Percentiles rank a stretch among this genome's conserved stretches.
phyloP scores from a whole-genome alignment of 1,140 invertebrate species.

The Conopomorpha cramerella region DNA sequence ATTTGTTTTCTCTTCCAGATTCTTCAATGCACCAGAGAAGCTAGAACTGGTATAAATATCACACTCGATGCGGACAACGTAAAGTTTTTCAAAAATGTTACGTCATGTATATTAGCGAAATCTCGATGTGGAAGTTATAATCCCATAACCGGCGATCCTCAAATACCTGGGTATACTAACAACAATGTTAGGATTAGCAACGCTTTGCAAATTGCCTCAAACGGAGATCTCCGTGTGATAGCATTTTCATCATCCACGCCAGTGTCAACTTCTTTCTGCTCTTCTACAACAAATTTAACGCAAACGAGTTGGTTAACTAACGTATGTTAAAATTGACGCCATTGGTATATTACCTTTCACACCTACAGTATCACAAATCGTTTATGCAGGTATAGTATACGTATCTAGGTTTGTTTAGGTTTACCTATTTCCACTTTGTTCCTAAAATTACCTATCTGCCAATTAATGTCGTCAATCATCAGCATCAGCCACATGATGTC shows the following conservation, averaged over 20 bases:
- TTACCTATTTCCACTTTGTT: too few relatives aligned
- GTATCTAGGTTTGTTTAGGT: too few relatives aligned
- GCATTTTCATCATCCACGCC: slow-evolving; percentile 45
- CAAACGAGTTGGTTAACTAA: slow-evolving; percentile 45
- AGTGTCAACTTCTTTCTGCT: slow-evolving; percentile 38
- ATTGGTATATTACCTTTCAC: too few relatives aligned
- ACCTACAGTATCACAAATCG: too few relatives aligned
- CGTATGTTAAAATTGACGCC: slow-evolving; percentile 42
- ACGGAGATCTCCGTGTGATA: slow-evolving; percentile 55
- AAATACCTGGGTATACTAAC: slow-evolving; percentile 45
- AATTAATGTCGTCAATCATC: too few relatives aligned
- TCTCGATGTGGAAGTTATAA: slow-evolving; percentile 59
- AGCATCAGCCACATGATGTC: too few relatives aligned
- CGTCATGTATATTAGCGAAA: slow-evolving; percentile 61
- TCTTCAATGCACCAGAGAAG: slow-evolving; percentile 54
- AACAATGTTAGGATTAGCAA: slow-evolving; percentile 39
- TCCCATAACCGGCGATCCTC: slow-evolving; percentile 63
- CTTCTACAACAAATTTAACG: slow-evolving; percentile 33
- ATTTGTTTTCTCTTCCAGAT: slow-evolving; percentile 33
- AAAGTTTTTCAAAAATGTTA: slow-evolving; percentile 60
- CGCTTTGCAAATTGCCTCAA: slow-evolving; percentile 56
- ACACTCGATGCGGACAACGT: slow-evolving; percentile 54
- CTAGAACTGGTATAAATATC: slow-evolving; percentile 47
- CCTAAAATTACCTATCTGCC: too few relatives aligned
- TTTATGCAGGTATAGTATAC: too few relatives aligned